These are phyloP conservation scores for Asobara japonica DNA, from an alignment of 1,140 invertebrate species.

Conservation along the genomic window DNA sequence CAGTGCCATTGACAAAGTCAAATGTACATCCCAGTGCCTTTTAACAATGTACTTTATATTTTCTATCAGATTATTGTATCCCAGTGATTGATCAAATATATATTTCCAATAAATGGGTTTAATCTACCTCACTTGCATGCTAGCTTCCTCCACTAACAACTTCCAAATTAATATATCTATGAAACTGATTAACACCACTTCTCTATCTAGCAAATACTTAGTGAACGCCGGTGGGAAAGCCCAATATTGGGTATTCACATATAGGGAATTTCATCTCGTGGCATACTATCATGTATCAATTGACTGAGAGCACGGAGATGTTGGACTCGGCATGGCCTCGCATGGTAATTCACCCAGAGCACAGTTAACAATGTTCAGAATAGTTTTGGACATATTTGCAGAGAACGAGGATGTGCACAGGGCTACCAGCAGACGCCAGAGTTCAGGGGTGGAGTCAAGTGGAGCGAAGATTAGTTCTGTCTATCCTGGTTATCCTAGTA, in stretches of 20 bases:
- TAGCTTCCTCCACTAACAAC: neutral
- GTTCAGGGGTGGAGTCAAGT: neutral
- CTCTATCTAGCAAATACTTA: too few species aligned
- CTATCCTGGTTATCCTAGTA: constrained; percentile 36
- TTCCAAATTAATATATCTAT: neutral
- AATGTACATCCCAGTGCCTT: constrained; percentile 20
- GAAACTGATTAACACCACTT: neutral
- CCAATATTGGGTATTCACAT: neutral
- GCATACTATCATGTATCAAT: neutral
- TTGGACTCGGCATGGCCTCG: constrained; percentile 45
- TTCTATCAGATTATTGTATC: neutral
- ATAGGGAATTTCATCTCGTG: constrained; percentile 12
- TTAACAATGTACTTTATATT: neutral
- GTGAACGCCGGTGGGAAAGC: too few species aligned
- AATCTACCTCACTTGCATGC: neutral
- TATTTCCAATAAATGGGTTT: neutral
- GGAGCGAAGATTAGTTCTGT: constrained; percentile 26
- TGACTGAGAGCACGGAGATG: constrained; percentile 16
- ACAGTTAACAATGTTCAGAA: constrained; percentile 17
- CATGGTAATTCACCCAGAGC: constrained; percentile 23
- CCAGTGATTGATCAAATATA: neutral
- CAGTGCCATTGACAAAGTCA: constrained; percentile 17
- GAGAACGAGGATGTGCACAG: constrained; percentile 46
- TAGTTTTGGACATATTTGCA: constrained; percentile 55
- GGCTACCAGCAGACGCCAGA: constrained; percentile 37